Conservation (phyloP, 2,888 invertebrate genomes). For the Torymus aiolomorphi region DNA sequence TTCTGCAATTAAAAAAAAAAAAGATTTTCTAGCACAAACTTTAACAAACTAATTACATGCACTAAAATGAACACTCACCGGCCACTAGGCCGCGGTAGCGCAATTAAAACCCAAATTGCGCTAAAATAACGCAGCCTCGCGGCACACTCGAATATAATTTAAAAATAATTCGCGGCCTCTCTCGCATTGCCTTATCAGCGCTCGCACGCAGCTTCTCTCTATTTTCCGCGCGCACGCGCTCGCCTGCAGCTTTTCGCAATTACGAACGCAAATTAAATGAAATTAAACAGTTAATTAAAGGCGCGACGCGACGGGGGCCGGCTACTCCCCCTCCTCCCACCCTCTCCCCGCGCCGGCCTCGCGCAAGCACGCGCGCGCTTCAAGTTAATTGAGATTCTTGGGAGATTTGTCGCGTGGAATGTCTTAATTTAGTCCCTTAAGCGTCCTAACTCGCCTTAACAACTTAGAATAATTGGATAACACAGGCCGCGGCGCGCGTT, state of each 20-base stretch:
- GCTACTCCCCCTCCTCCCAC: not conserved
- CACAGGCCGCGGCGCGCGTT: conserved; percentile 59
- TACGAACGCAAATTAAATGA: conserved; percentile 73
- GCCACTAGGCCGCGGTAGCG: too few relatives aligned
- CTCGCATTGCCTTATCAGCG: not conserved
- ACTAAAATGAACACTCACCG: too few relatives aligned
- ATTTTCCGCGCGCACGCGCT: not conserved
- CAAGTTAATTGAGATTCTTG: conserved; percentile 76
- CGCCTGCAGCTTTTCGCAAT: conserved; percentile 64
- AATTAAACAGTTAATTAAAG: conserved; percentile 76
- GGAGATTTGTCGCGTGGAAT: conserved; percentile 76
- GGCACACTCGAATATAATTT: conserved; percentile 21
- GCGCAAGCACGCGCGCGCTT: conserved; percentile 42
- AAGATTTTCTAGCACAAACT: too few relatives aligned
- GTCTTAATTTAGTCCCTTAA: conserved; percentile 76
- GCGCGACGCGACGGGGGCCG: conserved; percentile 49
- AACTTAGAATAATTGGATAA: conserved; percentile 76
- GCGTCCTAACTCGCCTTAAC: conserved; percentile 75
- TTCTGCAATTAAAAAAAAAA: too few relatives aligned
- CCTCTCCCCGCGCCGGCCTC: conserved; percentile 22
- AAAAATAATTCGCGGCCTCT: conserved; percentile 48
- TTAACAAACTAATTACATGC: too few relatives aligned
- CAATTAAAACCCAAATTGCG: too few relatives aligned
- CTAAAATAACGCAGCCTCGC: too few relatives aligned
- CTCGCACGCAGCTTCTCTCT: not conserved